Percentiles rank a stretch among this genome's conserved stretches.
Conservation (phyloP, 1,140 invertebrate genomes). For the Stegodyphus mimosarum region DNA sequence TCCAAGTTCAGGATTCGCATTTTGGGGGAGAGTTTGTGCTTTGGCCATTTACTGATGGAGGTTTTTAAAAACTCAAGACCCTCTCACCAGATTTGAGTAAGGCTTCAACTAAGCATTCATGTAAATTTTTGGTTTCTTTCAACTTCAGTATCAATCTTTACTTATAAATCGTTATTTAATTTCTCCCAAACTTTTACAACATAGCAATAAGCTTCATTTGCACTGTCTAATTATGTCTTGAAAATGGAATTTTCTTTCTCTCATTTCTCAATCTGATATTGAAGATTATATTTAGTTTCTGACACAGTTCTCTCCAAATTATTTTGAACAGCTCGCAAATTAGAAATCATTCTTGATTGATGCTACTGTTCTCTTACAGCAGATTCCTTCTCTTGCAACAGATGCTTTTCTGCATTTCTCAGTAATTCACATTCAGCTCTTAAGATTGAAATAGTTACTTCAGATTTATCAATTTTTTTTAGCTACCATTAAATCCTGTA, state of each 20-base stretch:
- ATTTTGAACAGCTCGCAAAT: conserved; percentile 69
- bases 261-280: conserved; percentile 83
- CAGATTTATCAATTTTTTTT: conserved; percentile 77
- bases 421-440: conserved; percentile 81
- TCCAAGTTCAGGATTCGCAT: no score
- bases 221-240: conserved; percentile 70
- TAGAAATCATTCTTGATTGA: conserved; percentile 77
- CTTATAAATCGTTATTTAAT: conserved; percentile 65
- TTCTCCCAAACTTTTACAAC: conserved; percentile 68
- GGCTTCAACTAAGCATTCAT: conserved; percentile 71
- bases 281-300: conserved; percentile 80
- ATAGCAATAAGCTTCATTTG: conserved; percentile 67
- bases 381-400: conserved; percentile 83
- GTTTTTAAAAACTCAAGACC: no score
- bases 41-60: no score
- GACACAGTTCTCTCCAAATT: conserved; percentile 82
- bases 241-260: conserved; percentile 84
- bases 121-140: conserved; percentile 64
- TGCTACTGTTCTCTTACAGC: conserved; percentile 80
- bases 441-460: conserved; percentile 80
- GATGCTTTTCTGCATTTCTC: conserved; percentile 78
- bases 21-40: no score
- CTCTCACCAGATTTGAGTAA: background rate
- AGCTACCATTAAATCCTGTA: conserved; percentile 76
- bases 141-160: conserved; percentile 65